Evolutionary conservation across 2,797 vertebrate genomes (phyloP), one percentile per base, ranked within the genome.

Genomic region (Harpagifer antarcticus): DNA sequence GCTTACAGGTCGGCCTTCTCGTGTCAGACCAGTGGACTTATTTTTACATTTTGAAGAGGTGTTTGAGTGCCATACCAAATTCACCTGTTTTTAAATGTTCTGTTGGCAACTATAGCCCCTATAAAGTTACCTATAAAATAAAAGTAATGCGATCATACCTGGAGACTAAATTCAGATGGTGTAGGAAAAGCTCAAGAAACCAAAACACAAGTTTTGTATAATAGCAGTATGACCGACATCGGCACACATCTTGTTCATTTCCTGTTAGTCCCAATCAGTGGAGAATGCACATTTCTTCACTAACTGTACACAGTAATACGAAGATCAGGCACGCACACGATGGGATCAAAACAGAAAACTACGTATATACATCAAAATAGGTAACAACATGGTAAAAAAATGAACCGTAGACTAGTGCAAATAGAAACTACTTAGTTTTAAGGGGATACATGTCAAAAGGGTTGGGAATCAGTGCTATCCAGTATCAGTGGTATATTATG

Each of bases 131-230:
- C 9, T 12, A 40, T 3, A 52, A 42, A 62, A 59, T 20, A 66
- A 66, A 50, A 9, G 9, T 9, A 19, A 27, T 9, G 9, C 10
- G 45, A 12, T 53, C 23, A 23, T 14, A 58, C 37, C 45, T 27
- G 43, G 1, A 54, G 63, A 56, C 31, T 56, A 61, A 57, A 9
- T 14, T n/a, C 52, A 73, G 69, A 27, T 44, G 50, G 9, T 45
- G 14, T 11, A 5, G 13, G 44, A 27, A 19, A 58, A 42, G 20
- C 31, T 31, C 43, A 5, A 27, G 37, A 10, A 42, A 54, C 33
- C 37, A 31, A 40, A 47, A 17, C 42, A 60, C 14, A 27, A 10
- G n/a, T 44, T 53, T 54, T 56, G 0, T 4, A 15, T 15, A 40
- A 68, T 45, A 49, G 20, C 23, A n/a, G 50, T 33, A 17, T 17